phyloP scores from a whole-genome alignment of 2,797 vertebrate species.

The Phataginus tetradactyla region DNA sequence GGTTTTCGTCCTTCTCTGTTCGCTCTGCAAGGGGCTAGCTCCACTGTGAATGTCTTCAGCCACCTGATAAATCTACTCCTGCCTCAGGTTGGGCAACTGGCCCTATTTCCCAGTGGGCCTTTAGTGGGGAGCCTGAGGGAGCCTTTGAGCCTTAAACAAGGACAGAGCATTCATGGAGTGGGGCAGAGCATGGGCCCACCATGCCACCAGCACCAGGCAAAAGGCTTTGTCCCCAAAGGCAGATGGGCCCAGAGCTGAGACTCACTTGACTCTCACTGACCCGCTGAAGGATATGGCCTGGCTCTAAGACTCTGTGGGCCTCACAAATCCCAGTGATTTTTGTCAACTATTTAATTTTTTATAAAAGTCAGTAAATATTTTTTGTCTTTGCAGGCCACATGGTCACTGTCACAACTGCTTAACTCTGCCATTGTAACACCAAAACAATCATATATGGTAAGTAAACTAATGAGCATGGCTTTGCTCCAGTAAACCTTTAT shows the following conservation, averaged over 20 bases:
- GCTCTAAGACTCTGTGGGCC: neutral
- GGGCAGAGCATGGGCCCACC: too few species aligned
- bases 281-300: neutral
- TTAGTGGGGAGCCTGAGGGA: neutral
- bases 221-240: neutral
- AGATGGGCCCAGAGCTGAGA: neutral
- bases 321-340: neutral
- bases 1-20: neutral
- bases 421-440: too few species aligned
- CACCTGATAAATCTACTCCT: neutral
- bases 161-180: too few species aligned
- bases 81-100: neutral
- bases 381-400: neutral
- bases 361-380: neutral
- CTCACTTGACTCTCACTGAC: rapidly evolving
- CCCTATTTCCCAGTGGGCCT: neutral
- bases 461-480: neutral
- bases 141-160: neutral
- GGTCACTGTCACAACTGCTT: too few species aligned
- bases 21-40: neutral
- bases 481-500: neutral
- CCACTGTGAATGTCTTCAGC: neutral
- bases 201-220: neutral
- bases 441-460: neutral
- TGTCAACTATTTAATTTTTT: neutral